Evolutionary conservation across 2,888 invertebrate genomes (phyloP), one percentile per base, ranked within the genome.

Genomic region (Pherbina coryleti): DNA sequence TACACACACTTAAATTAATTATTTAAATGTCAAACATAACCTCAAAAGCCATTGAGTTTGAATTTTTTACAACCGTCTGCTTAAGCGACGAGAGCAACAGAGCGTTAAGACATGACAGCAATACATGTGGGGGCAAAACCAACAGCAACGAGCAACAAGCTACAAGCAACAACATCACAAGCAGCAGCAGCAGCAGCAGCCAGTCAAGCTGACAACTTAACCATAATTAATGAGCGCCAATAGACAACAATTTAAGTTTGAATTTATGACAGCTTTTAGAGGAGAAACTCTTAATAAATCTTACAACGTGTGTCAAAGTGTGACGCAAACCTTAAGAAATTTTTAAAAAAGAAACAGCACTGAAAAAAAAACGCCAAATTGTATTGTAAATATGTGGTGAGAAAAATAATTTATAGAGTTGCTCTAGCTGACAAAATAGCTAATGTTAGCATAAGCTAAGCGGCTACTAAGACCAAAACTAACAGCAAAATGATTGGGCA

Each of bases 181-280:
- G 60, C 57, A 77, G 51, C 67, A 44, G 57, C 70, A 73, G 8
- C 69, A 64, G 25, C 73, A 49, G n/a, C 60, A 72, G 25, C 69
- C 77, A 51, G 57, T 67, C 62, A 79, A 78, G 78, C 78, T 79
- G 81, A 79, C 80, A 79, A 77, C 81, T 79, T 79, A 74, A 78
- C 78, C 74, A 77, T 79, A 80, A 81, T 80, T 81, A 81, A 81
- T 79, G 81, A 79, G 77, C 77, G 78, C 72, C 79, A 69, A 78
- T 76, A 69, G 74, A 74, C 74, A 44, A 76, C 76, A 73, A 79
- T 81, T 80, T 80, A 78, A 78, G 79, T 70, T 70, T 70, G 76
- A 76, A 76, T 76, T 76, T 70, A 70, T 76, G 76, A 60, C 76
- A 76, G 76, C 75, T 66, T 69, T 66, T 76, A 53, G 22, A 49